Conservation (phyloP, 2,888 invertebrate genomes). For the Teinopalpus imperialis region DNA sequence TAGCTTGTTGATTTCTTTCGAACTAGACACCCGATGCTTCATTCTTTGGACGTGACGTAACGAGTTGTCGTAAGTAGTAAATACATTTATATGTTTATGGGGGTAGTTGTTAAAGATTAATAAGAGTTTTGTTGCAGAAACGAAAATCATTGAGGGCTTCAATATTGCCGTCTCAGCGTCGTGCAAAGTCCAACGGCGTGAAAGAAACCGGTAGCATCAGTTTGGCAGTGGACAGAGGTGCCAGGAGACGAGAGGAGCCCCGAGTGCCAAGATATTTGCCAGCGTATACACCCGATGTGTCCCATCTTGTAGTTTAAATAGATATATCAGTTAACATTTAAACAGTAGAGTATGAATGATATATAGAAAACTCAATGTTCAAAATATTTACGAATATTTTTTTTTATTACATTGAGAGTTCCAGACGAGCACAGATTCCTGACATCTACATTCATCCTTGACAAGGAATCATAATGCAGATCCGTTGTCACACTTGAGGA, state of each 20-base stretch:
- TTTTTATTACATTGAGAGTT: too few species aligned
- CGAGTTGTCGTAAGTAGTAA: slow-evolving; percentile 63
- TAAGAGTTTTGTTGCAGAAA: slow-evolving; percentile 84
- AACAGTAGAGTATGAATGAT: too few species aligned
- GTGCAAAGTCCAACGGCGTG: slow-evolving; percentile 90
- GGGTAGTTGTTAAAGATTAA: slow-evolving; percentile 37
- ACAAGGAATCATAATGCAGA: too few species aligned
- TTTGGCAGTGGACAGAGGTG: slow-evolving; percentile 87
- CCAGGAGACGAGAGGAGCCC: slow-evolving; percentile 85
- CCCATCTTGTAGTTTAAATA: slow-evolving; percentile 87
- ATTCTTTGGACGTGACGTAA: slow-evolving; percentile 37
- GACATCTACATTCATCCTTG: too few species aligned
- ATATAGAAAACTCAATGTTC: background rate
- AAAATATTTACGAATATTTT: background rate
- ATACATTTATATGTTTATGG: slow-evolving; percentile 44
- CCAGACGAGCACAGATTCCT: too few species aligned
- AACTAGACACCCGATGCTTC: slow-evolving; percentile 53
- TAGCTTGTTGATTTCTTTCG: slow-evolving; percentile 61
- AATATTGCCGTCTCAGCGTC: slow-evolving; percentile 88
- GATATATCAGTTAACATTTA: too few species aligned
- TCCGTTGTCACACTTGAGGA: too few species aligned
- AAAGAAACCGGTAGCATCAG: slow-evolving; percentile 91
- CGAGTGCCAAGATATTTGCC: slow-evolving; percentile 87
- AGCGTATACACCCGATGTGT: slow-evolving; percentile 90
- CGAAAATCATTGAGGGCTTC: slow-evolving; percentile 92